These are phyloP conservation scores for Rhabdomys dilectus DNA, from an alignment of 2,113 vertebrate species.

Conservation along the genomic window DNA sequence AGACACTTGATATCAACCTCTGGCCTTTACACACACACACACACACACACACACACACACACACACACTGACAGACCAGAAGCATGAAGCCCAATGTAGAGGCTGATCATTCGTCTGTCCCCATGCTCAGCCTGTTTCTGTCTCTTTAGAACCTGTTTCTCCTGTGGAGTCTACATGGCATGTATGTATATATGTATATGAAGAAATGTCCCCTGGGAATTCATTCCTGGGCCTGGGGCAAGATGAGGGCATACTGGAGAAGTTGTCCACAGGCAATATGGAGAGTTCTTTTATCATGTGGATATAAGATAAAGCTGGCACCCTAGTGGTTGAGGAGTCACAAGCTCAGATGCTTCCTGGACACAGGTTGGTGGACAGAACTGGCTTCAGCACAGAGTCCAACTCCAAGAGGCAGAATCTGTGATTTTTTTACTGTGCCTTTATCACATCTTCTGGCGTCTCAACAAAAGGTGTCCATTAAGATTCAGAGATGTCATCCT, in stretches of 20 bases:
- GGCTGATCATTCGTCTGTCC: rapidly evolving
- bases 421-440: neutral
- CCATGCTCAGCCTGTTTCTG: neutral
- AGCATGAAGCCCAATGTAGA: neutral
- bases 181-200: neutral
- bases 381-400: neutral
- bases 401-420: neutral
- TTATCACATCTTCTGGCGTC: neutral
- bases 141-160: neutral
- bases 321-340: too few relatives aligned
- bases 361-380: neutral
- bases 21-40: neutral
- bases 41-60: neutral
- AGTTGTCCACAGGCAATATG: neutral
- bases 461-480: neutral
- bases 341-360: neutral
- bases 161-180: neutral
- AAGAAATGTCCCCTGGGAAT: neutral
- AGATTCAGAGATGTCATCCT: neutral
- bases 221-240: neutral
- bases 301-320: rapidly evolving
- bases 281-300: neutral
- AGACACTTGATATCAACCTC: too few relatives aligned
- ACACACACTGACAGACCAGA: neutral
- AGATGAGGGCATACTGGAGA: neutral